These are phyloP conservation scores for Sphinx pinastri DNA, from an alignment of 2,888 invertebrate genomes.

Conservation along the genomic window DNA sequence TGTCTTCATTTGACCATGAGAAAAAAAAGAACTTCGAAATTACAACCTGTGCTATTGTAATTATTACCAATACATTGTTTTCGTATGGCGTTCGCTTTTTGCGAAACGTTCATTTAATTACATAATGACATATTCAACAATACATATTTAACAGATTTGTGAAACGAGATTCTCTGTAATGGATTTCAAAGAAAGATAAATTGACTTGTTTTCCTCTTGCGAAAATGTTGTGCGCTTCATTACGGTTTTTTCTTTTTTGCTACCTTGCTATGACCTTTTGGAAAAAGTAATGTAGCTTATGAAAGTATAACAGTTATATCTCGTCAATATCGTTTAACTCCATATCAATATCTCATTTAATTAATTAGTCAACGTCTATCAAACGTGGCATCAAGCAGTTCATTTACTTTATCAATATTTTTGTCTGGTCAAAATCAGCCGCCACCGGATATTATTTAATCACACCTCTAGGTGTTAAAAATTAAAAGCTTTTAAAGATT, in stretches of 20 bases:
- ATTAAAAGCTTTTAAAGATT: slow-evolving; percentile 9
- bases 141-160: slow-evolving; percentile 16
- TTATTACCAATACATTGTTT: slow-evolving; percentile 27
- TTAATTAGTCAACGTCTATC: too few species aligned
- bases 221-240: neutral
- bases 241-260: neutral
- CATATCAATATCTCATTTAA: too few species aligned
- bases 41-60: slow-evolving; percentile 21
- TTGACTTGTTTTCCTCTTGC: slow-evolving; percentile 13
- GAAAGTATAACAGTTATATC: too few species aligned
- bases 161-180: slow-evolving; percentile 1
- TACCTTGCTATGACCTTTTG: neutral
- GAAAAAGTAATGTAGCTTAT: neutral
- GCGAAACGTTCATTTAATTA: slow-evolving; percentile 19
- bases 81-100: slow-evolving; percentile 11
- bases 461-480: neutral
- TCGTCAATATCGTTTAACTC: too few species aligned
- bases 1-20: slow-evolving; percentile 25
- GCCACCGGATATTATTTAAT: slow-evolving; percentile 3
- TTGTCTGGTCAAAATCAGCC: neutral
- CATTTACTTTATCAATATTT: too few species aligned
- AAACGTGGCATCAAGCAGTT: neutral
- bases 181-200: slow-evolving; percentile 21
- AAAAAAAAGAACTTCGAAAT: slow-evolving; percentile 20
- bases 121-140: slow-evolving; percentile 21